Percentiles rank a stretch among this genome's conserved stretches.
phyloP scores from a whole-genome alignment of 2,113 vertebrate genomes.

The Dissostichus mawsoni region DNA sequence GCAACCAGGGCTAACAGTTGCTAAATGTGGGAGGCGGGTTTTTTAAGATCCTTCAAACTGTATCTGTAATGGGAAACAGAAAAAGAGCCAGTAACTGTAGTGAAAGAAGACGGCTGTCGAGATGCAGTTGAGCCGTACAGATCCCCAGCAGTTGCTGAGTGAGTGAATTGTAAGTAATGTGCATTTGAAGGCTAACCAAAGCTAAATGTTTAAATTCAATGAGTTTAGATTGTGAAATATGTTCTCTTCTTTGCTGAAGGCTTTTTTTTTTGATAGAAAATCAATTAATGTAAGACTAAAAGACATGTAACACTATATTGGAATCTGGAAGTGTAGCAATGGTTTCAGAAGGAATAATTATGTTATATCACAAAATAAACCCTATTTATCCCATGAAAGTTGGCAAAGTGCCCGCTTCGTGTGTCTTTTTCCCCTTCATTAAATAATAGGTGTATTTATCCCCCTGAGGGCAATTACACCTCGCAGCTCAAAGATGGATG shows the following conservation, averaged over 20 bases:
- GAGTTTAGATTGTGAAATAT: background rate
- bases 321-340: background rate
- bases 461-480: background rate
- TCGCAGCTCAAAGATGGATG: background rate
- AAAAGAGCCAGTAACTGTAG: background rate
- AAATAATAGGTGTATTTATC: background rate
- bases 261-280: background rate
- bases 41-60: constrained; percentile 20
- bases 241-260: background rate
- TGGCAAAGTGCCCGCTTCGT: background rate
- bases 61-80: constrained; percentile 35
- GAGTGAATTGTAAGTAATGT: constrained; percentile 45
- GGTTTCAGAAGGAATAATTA: background rate
- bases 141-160: constrained; percentile 23
- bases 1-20: constrained; percentile 39
- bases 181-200: background rate
- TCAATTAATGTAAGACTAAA: background rate
- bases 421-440: background rate
- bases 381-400: background rate
- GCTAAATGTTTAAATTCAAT: background rate
- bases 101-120: constrained; percentile 5
- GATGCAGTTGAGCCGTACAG: constrained; percentile 17
- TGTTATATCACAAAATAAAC: background rate
- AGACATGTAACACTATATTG: too few relatives aligned
- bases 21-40: constrained; percentile 41